Conservation (phyloP, 2,113 vertebrate species). For the Canis aureus region DNA sequence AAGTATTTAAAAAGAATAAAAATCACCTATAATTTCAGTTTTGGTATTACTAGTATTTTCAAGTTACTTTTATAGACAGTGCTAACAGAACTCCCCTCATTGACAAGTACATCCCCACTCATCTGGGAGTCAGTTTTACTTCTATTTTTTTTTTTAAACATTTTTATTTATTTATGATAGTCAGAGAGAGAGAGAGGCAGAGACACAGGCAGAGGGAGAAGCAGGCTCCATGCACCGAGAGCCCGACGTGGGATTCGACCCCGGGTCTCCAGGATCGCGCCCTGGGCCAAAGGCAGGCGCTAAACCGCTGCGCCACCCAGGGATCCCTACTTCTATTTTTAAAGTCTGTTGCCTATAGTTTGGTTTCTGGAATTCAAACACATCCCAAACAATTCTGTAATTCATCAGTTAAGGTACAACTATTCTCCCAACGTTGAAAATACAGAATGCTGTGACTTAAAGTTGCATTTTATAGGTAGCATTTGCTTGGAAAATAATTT, state of each 20-base stretch:
- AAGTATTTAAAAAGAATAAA: constrained; percentile 6
- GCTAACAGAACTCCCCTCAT: neutral
- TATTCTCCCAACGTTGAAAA: neutral
- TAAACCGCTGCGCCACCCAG: too few species aligned
- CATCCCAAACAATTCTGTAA: neutral
- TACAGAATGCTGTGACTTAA: neutral
- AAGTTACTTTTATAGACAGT: neutral
- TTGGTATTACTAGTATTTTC: neutral
- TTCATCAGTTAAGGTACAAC: neutral
- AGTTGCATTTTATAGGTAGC: neutral
- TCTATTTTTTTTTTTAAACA: too few species aligned
- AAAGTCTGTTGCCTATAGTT: neutral
- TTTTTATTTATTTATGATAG: too few species aligned
- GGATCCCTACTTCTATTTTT: constrained; percentile 10
- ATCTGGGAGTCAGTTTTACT: neutral
- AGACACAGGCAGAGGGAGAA: too few species aligned
- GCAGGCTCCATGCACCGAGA: too few species aligned
- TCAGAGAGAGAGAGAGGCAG: too few species aligned
- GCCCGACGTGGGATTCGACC: too few species aligned
- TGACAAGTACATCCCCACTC: neutral
- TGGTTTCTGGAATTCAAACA: constrained; percentile 15
- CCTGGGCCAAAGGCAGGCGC: too few species aligned
- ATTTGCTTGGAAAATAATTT: neutral
- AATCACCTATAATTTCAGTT: neutral
- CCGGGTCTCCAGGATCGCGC: too few species aligned